Conservation (phyloP, 1,140 invertebrate species). For the Teleogryllus occipitalis region DNA sequence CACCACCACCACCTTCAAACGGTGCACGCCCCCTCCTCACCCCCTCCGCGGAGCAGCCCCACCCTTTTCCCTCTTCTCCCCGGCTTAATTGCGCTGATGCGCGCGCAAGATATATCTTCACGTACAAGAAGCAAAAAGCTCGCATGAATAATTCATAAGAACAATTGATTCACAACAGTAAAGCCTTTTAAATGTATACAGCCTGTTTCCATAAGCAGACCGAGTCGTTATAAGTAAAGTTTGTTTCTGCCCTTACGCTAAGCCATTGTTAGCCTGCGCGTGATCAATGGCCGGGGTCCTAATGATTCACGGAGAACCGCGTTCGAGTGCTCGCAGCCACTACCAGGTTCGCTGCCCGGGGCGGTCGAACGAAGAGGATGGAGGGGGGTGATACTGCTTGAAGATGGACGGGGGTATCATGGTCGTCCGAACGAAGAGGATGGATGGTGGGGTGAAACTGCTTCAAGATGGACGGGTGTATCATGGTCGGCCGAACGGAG, state of each 20-base stretch:
- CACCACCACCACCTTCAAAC: neutral
- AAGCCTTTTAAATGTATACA: slow-evolving; percentile 1
- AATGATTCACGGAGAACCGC: neutral
- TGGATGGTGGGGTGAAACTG: too few species aligned
- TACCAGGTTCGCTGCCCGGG: too few species aligned
- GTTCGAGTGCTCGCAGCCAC: neutral
- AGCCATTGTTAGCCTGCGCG: neutral
- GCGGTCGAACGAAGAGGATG: too few species aligned
- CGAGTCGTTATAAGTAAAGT: slow-evolving; percentile 4
- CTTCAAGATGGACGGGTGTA: too few species aligned
- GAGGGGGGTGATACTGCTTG: too few species aligned
- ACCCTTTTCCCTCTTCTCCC: neutral
- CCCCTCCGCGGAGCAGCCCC: neutral
- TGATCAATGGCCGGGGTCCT: neutral
- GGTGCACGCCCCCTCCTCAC: neutral
- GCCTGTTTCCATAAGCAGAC: neutral
- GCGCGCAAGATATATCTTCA: neutral
- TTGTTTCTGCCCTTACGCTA: neutral
- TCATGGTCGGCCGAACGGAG: too few species aligned
- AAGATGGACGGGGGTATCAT: too few species aligned
- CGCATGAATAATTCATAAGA: neutral
- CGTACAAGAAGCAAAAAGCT: slow-evolving; percentile 4
- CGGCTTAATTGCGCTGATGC: neutral
- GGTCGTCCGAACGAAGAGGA: too few species aligned
- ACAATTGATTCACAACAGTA: slow-evolving; percentile 5